Conservation (phyloP, 2,113 vertebrate genomes). For the Pheucticus melanocephalus region DNA sequence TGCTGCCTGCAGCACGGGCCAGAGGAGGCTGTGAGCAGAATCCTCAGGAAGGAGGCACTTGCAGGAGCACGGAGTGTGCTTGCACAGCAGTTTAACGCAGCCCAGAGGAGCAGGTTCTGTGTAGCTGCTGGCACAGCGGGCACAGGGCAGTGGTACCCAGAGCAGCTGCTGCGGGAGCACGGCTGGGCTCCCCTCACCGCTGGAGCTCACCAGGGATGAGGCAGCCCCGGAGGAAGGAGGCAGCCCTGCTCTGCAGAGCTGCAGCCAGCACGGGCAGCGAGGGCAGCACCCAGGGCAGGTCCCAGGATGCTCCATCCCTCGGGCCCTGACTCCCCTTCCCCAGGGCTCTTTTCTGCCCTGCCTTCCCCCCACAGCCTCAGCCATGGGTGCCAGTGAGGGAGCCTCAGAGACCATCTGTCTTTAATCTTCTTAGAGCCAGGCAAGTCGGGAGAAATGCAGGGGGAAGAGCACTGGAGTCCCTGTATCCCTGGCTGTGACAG, state of each 20-base stretch:
- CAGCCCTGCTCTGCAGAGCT: neutral
- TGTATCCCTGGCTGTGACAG: neutral
- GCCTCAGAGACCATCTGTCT: slow-evolving; percentile 38
- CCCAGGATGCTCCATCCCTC: neutral
- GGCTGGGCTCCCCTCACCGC: neutral
- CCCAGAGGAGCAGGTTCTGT: accelerated
- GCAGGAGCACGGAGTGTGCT: accelerated
- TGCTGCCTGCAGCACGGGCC: neutral
- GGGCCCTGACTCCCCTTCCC: neutral
- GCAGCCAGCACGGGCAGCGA: neutral
- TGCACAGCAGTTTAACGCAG: neutral
- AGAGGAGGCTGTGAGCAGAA: neutral
- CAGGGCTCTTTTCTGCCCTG: neutral
- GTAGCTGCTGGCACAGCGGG: accelerated
- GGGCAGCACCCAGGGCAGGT: neutral
- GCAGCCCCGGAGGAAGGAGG: neutral
- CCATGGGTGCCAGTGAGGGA: neutral
- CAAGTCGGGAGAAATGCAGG: neutral
- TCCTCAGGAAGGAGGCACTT: neutral
- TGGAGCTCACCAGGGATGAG: accelerated
- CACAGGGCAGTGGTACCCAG: accelerated
- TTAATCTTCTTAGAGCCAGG: slow-evolving; percentile 47
- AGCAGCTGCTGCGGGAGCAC: accelerated
- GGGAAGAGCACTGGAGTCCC: neutral
- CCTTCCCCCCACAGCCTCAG: neutral